Percentiles rank a stretch among this genome's conserved stretches.
Evolutionary conservation across 2,113 vertebrate species (phyloP).

Genomic region (Podocnemis expansa): DNA sequence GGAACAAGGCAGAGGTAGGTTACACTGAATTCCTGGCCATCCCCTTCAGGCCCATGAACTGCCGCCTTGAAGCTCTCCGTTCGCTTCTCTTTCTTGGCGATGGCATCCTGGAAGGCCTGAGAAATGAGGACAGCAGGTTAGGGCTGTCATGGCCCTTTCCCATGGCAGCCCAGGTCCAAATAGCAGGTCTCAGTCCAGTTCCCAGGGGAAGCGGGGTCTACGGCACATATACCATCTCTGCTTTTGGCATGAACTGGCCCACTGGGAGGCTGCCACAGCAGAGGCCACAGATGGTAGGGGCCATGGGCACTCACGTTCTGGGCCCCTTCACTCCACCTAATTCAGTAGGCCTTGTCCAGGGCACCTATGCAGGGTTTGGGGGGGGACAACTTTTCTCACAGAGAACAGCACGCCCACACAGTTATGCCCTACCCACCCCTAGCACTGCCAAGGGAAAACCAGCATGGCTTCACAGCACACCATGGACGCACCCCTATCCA

Average conservation of each 20-base stretch:
- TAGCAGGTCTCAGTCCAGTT: background rate
- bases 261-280: background rate
- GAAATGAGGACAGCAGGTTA: background rate
- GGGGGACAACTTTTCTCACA: background rate
- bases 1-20: background rate
- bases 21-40: constrained; percentile 52
- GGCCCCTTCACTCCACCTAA: background rate
- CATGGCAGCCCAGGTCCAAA: background rate
- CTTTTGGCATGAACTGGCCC: background rate
- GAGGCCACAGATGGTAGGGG: background rate
- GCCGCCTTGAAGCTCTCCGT: constrained; percentile 78
- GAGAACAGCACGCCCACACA: background rate
- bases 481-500: background rate
- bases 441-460: too few species aligned
- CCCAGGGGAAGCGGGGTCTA: background rate
- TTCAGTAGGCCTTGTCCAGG: background rate
- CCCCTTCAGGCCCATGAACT: constrained; percentile 36
- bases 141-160: background rate
- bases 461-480: too few species aligned
- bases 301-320: background rate
- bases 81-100: constrained; percentile 75
- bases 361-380: background rate
- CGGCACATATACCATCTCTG: background rate
- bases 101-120: constrained; percentile 77
- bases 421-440: too few species aligned